phyloP scores from a whole-genome alignment of 2,113 vertebrate genomes.

The Corvus cornix region DNA sequence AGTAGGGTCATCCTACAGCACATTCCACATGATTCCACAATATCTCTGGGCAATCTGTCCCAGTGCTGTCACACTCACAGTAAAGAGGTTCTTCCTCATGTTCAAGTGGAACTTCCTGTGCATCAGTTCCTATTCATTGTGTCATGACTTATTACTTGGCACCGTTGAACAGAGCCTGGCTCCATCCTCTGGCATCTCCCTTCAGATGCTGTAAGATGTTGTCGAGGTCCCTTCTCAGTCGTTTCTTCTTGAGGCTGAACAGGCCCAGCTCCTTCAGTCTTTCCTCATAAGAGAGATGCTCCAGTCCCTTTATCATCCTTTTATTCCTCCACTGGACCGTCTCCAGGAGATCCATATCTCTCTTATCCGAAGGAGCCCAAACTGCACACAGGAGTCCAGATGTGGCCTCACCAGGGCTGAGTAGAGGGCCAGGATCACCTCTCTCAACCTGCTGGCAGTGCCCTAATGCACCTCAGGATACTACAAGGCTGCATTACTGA shows the following conservation, averaged over 20 bases:
- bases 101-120: neutral
- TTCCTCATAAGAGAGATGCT: neutral
- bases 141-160: neutral
- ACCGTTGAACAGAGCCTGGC: fast-evolving
- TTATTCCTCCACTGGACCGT: neutral
- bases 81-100: neutral
- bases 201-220: neutral
- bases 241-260: neutral
- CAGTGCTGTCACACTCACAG: fast-evolving
- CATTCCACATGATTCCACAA: neutral
- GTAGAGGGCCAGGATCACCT: neutral
- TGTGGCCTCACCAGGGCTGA: neutral
- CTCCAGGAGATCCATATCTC: neutral
- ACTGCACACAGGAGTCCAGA: neutral
- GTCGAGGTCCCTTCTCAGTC: neutral
- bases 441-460: neutral
- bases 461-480: neutral
- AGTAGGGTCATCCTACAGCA: neutral
- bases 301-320: neutral
- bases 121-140: neutral
- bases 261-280: neutral
- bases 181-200: neutral
- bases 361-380: neutral
- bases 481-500: neutral
- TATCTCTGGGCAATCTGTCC: neutral